Base-by-base conservation (phyloP, 2,113 vertebrate genomes). In the Thymallus thymallus region DNA sequence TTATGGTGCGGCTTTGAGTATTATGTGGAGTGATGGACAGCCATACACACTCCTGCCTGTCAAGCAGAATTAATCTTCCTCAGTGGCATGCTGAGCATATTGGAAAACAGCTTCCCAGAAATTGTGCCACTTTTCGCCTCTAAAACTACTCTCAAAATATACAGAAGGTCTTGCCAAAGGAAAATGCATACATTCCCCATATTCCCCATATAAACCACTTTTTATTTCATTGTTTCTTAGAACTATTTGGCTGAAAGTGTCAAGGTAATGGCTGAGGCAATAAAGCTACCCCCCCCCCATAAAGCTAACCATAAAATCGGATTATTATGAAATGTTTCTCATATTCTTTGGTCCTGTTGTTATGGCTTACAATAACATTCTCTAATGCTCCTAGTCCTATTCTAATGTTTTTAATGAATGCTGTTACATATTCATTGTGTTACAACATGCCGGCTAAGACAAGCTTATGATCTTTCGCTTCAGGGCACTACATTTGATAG, bases 211-310 rank as follows among this genome's bases (percentile, higher is more conserved):
- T 80, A 84, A 61, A 32, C 63, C 24, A 63, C 29, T 20, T 2
- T 30, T 10, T 60, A 16, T 29, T 4, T 68, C 16, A 13, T 3
- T 12, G 74, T 60, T 72, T 74, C 68, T 41, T 41, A 12, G 9
- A 41, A 41, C 7, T 41, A 41, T 41, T 41, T 41, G 35, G 9
- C 35, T 41, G 35, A 67, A 68, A 79, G 80, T 86, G 35, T 82
- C 48, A n/a, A 76, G 61, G 84, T 84, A 85, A 89, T 86, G 77
- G 85, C 48, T 73, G 68, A 41, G 65, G 55, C 84, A 78, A 73
- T 82, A 80, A 83, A 84, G 77, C 67, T 67, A 7, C 41, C 6
- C 18, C 64, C 26, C 3, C 62, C 62, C 62, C 62, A 10, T 32
- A 48, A 0, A 61, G 75, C 74, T 58, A 64, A 14, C 60, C 24